phyloP scores from a whole-genome alignment of 2,888 invertebrate species.

The Seira ritae region DNA sequence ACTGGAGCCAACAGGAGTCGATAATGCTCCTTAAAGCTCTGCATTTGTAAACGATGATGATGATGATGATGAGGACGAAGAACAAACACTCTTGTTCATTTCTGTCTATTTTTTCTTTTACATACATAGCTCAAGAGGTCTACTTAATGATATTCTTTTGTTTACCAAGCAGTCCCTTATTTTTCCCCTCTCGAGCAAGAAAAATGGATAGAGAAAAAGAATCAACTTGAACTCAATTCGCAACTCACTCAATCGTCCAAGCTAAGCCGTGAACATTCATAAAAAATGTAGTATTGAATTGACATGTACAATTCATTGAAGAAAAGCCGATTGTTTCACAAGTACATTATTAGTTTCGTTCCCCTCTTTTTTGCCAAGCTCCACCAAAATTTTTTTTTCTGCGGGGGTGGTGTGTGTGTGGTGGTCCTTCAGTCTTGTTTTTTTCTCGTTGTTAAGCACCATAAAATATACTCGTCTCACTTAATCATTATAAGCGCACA shows the following conservation, averaged over 20 bases:
- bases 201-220: neutral
- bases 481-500: too few species aligned
- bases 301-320: neutral
- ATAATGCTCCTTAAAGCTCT: conserved; percentile 40
- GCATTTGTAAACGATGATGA: conserved; percentile 3
- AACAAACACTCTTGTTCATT: neutral
- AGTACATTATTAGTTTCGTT: neutral
- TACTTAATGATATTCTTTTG: conserved; percentile 6
- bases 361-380: neutral
- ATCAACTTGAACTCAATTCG: too few species aligned
- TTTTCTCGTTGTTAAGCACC: too few species aligned
- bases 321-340: neutral
- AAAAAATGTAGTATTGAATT: conserved; percentile 7
- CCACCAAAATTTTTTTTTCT: conserved; percentile 3
- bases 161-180: neutral
- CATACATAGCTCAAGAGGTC: conserved; percentile 10
- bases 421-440: too few species aligned
- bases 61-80: too few species aligned
- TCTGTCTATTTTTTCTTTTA: neutral
- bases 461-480: too few species aligned
- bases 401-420: neutral
- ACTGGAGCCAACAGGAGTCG: conserved; percentile 55
- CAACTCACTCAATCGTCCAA: neutral
- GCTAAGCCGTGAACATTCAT: neutral
- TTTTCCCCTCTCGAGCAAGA: neutral